Conservation (phyloP, 2,888 invertebrate genomes). For the Tenthredo notha region DNA sequence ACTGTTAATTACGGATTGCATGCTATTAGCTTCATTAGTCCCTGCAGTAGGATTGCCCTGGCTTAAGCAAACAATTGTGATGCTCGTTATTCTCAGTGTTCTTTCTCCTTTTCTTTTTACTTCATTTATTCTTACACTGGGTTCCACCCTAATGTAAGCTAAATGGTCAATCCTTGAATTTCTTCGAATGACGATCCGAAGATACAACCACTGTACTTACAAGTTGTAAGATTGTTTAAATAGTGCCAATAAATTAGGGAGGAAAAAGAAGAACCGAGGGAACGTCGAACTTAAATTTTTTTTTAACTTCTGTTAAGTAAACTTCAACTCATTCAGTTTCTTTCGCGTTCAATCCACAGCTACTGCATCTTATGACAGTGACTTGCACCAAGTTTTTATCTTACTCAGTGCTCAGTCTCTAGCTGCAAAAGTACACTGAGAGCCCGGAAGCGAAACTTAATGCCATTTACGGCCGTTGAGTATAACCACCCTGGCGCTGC, state of each 20-base stretch:
- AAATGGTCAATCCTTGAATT: neutral
- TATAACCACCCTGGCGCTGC: slow-evolving; percentile 14
- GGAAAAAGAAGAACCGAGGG: neutral
- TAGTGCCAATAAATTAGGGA: neutral
- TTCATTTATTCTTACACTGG: neutral
- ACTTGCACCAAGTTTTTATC: slow-evolving; percentile 13
- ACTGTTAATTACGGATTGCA: slow-evolving; percentile 47
- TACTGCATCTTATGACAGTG: neutral
- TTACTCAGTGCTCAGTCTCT: neutral
- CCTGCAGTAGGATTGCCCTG: neutral
- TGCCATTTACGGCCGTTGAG: slow-evolving; percentile 34
- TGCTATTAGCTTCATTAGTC: slow-evolving; percentile 48
- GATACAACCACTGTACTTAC: neutral
- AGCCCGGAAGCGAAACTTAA: slow-evolving; percentile 31
- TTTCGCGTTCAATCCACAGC: neutral
- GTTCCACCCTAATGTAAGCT: neutral
- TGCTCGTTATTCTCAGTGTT: slow-evolving; percentile 31
- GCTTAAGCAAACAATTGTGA: slow-evolving; percentile 39
- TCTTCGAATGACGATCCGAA: neutral
- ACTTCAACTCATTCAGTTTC: neutral
- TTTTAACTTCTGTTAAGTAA: neutral
- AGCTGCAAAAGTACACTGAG: slow-evolving; percentile 15
- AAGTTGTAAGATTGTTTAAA: neutral
- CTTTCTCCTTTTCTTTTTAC: neutral
- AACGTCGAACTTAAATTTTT: neutral